Percentiles rank a stretch among this genome's conserved stretches.
Evolutionary conservation across 2,888 invertebrate species (phyloP).

Genomic region (Callyntrura sp.): DNA sequence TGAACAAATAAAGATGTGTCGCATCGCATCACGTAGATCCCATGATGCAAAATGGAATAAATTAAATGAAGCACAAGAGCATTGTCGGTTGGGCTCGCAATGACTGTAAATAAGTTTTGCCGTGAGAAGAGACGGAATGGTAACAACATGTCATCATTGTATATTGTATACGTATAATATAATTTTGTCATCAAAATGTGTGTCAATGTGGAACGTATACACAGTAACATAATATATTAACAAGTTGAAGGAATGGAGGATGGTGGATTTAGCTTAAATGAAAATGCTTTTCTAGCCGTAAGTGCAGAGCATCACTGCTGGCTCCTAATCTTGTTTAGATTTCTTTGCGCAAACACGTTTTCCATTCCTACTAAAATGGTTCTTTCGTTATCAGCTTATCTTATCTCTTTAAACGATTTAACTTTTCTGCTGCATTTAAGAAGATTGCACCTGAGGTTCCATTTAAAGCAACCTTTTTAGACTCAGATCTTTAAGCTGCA

Average conservation of each 20-base stretch:
- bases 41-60: slow-evolving; percentile 54
- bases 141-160: neutral
- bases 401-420: neutral
- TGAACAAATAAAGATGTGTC: neutral
- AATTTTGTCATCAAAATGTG: neutral
- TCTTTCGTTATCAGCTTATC: slow-evolving; percentile 30
- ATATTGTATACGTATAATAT: neutral
- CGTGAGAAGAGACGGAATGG: neutral
- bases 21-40: slow-evolving; percentile 41
- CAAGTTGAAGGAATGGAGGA: neutral
- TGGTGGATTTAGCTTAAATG: neutral
- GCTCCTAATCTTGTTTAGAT: slow-evolving; percentile 59
- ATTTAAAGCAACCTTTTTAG: slow-evolving; percentile 56
- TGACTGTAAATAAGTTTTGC: slow-evolving; percentile 29
- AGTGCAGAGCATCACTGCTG: neutral
- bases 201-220: too few relatives aligned
- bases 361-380: slow-evolving; percentile 17
- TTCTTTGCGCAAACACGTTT: slow-evolving; percentile 54
- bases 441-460: slow-evolving; percentile 34
- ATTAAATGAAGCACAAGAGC: slow-evolving; percentile 20
- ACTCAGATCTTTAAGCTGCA: neutral
- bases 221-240: neutral
- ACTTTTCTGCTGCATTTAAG: neutral
- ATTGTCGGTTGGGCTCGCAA: neutral
- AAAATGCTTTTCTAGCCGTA: neutral